A percentile compares a stretch with the other conserved stretches of the same genome.
These are phyloP conservation scores for Elgaria multicarinata DNA, from an alignment of 2,113 vertebrate species.

Conservation along the genomic window DNA sequence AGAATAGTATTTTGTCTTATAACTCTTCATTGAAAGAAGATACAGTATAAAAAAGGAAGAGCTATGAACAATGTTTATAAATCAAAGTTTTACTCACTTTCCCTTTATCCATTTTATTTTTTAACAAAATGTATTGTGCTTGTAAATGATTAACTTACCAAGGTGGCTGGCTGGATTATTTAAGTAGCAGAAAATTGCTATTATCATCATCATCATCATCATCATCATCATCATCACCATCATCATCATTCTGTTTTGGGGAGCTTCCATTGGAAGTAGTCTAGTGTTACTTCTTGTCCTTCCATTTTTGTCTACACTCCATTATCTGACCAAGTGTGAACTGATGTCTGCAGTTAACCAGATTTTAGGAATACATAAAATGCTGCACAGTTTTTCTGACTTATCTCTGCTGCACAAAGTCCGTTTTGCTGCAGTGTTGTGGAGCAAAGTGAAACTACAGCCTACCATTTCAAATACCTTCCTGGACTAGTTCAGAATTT, in stretches of 20 bases:
- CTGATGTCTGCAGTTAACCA: constrained; percentile 20
- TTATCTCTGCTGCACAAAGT: background rate
- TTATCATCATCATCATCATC: too few relatives aligned
- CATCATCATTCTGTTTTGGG: background rate
- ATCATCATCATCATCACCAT: too few relatives aligned
- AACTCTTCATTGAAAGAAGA: constrained; percentile 54
- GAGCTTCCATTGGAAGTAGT: constrained; percentile 5
- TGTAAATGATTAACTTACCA: rapidly evolving
- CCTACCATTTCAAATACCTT: background rate
- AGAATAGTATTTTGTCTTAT: constrained; percentile 48
- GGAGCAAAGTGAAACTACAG: background rate
- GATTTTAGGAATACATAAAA: background rate
- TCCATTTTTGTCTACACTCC: background rate
- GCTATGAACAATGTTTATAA: background rate
- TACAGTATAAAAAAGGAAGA: constrained; percentile 52
- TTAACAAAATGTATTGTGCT: constrained; percentile 10
- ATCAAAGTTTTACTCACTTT: constrained; percentile 67
- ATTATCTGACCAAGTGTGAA: background rate
- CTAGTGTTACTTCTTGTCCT: background rate
- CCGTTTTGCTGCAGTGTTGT: rapidly evolving
- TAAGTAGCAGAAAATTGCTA: constrained; percentile 18
- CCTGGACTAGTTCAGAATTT: rapidly evolving
- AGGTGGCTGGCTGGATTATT: rapidly evolving
- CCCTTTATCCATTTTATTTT: constrained; percentile 56
- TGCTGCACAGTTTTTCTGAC: background rate